Evolutionary conservation across 2,888 invertebrate genomes (phyloP), one percentile per base, ranked within the genome.

Genomic region (Agonopterix alstromeriana): DNA sequence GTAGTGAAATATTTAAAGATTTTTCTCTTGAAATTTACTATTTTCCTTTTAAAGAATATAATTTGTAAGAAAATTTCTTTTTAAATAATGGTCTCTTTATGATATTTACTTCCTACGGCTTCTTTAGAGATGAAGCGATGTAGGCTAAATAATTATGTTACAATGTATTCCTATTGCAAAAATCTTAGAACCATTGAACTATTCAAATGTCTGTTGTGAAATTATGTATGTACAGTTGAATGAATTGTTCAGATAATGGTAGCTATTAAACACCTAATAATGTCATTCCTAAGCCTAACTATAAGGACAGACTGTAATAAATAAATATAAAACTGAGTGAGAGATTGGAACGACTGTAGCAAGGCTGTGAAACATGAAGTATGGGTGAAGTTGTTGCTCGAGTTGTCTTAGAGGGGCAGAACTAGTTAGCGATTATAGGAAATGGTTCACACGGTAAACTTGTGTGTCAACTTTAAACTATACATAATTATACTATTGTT

Each of bases 321-420:
- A 65, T 65, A n/a, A 38, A 42, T 62, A 65, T 62, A 64, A 62
- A 62, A 68, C 58, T 65, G 77, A 77, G 77, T 79, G 82, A 78
- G 77, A 80, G 81, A 71, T 74, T 74, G 76, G 73, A 77, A 76
- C 78, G 83, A 84, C 80, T 85, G 78, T 78, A 77, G 86, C 64
- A 79, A 82, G 87, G 87, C 87, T 88, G 87, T 88, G 87, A 88
- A 78, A 73, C 72, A 72, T 73, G 68, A 71, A 63, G 74, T 72
- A 75, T 82, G 79, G 65, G 69, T 65, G 77, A 70, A 66, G 71
- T 72, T 78, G 69, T 74, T 65, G 70, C 71, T 68, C 58, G 63
- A 66, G 60, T 67, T 62, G 57, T 57, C 53, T 54, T 60, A 48
- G 48, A 56, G 58, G 58, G 49, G 51, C 54, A 50, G 54, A 61